These are phyloP conservation scores for Oreochromis grahami DNA, from an alignment of 2,797 vertebrate species.

Conservation along the genomic window DNA sequence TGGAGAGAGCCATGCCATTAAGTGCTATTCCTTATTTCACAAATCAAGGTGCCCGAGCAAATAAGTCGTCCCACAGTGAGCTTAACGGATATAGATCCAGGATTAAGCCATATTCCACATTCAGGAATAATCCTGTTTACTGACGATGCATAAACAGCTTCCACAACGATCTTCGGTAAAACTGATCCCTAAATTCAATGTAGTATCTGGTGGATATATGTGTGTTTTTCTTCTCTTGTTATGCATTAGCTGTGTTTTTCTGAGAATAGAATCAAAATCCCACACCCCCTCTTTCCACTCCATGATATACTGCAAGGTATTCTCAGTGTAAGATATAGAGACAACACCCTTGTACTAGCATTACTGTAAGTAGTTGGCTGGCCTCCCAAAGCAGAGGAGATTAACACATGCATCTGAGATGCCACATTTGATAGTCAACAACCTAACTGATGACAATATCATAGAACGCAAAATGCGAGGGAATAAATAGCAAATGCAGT, in stretches of 20 bases:
- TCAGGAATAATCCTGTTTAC: constrained; percentile 27
- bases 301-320: not conserved
- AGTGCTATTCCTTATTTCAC: constrained; percentile 32
- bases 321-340: not conserved
- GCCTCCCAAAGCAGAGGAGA: not conserved
- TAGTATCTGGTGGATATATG: not conserved
- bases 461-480: not conserved
- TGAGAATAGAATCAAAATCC: not conserved
- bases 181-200: constrained; percentile 1
- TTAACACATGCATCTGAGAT: not conserved
- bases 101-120: constrained; percentile 40
- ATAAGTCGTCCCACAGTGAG: constrained; percentile 28
- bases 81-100: constrained; percentile 34
- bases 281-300: not conserved
- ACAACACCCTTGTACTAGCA: not conserved
- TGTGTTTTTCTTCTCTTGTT: not conserved
- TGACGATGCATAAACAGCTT: constrained; percentile 21
- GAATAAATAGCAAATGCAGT: not conserved
- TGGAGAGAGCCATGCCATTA: constrained; percentile 14
- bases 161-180: not conserved
- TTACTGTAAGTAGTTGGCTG: not conserved
- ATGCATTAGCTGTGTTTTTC: not conserved
- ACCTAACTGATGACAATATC: not conserved
- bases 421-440: not conserved
- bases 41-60: constrained; percentile 41